Conservation (phyloP, 92 coral and sea anemone species). For the Parazoanthus swiftii region DNA sequence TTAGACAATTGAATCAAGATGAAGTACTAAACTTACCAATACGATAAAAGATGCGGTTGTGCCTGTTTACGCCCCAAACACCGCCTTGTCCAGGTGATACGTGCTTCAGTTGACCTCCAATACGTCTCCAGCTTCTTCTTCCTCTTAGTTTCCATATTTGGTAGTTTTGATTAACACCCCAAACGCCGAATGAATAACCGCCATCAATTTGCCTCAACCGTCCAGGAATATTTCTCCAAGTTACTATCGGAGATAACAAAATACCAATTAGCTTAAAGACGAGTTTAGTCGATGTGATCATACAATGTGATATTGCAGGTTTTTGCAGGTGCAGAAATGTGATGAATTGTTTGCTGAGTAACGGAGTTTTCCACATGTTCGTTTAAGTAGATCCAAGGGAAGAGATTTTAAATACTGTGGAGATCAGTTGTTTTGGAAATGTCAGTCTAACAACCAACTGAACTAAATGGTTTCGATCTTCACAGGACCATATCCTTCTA, state of each 20-base stretch:
- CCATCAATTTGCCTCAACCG: slow-evolving; percentile 43
- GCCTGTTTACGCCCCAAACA: slow-evolving; percentile 49
- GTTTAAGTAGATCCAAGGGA: too few relatives aligned
- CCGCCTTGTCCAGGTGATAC: slow-evolving; percentile 49
- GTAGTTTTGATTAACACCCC: slow-evolving; percentile 44
- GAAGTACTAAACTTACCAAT: neutral
- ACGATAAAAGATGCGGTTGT: slow-evolving; percentile 25
- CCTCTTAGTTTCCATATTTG: slow-evolving; percentile 28
- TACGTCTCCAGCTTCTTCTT: slow-evolving; percentile 3
- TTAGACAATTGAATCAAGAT: neutral
- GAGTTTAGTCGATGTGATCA: too few relatives aligned
- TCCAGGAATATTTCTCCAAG: slow-evolving; percentile 23
- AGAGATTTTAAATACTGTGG: too few relatives aligned
- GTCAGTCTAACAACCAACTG: too few relatives aligned
- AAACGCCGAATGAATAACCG: slow-evolving; percentile 31
- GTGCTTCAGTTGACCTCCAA: slow-evolving; percentile 35
- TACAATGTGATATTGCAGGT: too few relatives aligned
- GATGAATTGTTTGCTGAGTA: too few relatives aligned
- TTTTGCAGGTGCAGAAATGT: too few relatives aligned
- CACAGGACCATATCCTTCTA: too few relatives aligned
- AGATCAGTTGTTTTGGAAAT: too few relatives aligned
- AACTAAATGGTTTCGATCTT: too few relatives aligned
- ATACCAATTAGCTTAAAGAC: neutral
- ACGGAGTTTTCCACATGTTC: too few relatives aligned
- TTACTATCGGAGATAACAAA: neutral